Conservation (phyloP, 2,888 invertebrate genomes). For the Dolomedes plantarius region DNA sequence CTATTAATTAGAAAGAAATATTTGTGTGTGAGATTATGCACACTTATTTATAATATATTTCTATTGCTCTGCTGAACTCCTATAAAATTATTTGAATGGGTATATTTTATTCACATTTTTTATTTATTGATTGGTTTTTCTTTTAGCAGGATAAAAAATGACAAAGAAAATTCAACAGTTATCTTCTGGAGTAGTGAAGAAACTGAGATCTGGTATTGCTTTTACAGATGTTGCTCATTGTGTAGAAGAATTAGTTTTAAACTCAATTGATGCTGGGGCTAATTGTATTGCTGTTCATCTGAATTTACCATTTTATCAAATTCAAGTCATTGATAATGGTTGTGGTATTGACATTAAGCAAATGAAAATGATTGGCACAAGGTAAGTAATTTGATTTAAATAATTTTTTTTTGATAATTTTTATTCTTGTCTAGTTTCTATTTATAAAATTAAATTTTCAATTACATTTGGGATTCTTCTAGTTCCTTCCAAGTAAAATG, state of each 20-base stretch:
- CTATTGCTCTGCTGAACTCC: no score
- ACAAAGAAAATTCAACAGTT: conserved; percentile 74
- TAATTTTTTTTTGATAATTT: not conserved
- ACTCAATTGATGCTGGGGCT: conserved; percentile 84
- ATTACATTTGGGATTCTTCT: no score
- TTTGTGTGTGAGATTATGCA: no score
- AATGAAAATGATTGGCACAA: conserved; percentile 81
- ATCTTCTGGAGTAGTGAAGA: conserved; percentile 78
- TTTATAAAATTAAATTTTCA: no score
- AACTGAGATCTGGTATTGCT: conserved; percentile 80
- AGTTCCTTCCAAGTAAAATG: no score
- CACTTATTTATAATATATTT: no score
- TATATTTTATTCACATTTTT: no score
- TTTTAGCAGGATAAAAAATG: not conserved
- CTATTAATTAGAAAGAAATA: no score
- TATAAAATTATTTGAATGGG: no score
- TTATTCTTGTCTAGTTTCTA: no score
- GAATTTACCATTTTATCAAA: conserved; percentile 80
- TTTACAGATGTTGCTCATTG: conserved; percentile 81
- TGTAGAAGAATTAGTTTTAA: conserved; percentile 83
- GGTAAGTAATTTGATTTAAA: conserved; percentile 75
- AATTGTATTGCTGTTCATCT: conserved; percentile 84
- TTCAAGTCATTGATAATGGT: conserved; percentile 89
- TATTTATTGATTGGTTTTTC: not conserved
- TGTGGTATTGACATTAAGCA: conserved; percentile 81